Evolutionary conservation across 2,888 invertebrate species (phyloP).

Genomic region (Pandemis heparana): DNA sequence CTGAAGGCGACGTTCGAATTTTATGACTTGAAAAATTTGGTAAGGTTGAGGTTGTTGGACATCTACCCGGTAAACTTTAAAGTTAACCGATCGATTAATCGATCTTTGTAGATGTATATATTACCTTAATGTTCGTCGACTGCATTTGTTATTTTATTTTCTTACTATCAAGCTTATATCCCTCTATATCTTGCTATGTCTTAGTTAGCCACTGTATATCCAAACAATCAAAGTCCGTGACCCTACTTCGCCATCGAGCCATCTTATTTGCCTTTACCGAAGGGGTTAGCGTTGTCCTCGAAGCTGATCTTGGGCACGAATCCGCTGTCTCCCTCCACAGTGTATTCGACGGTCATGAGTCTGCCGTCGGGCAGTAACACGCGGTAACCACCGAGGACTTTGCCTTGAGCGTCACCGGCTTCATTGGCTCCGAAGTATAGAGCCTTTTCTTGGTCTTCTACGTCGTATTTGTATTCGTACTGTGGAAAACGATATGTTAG

Average conservation of each 20-base stretch:
- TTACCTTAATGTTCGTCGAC: too few species aligned
- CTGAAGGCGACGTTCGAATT: too few species aligned
- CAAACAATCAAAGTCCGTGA: background rate
- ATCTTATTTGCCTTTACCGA: conserved; percentile 73
- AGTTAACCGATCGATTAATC: too few species aligned
- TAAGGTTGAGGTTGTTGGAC: too few species aligned
- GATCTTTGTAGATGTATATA: too few species aligned
- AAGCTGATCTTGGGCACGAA: conserved; percentile 90
- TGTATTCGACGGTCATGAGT: conserved; percentile 90
- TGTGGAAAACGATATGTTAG: conserved; percentile 56
- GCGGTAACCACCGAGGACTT: conserved; percentile 88
- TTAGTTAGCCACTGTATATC: background rate
- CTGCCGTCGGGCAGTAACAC: conserved; percentile 90
- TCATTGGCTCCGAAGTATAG: conserved; percentile 90
- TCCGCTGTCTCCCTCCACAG: conserved; percentile 89
- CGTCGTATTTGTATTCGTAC: conserved; percentile 91
- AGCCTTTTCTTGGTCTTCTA: conserved; percentile 89
- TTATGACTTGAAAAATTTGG: too few species aligned
- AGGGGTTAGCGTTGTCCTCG: conserved; percentile 86
- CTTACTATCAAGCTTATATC: too few species aligned
- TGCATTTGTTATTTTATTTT: too few species aligned
- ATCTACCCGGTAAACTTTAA: too few species aligned
- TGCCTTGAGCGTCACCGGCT: conserved; percentile 87
- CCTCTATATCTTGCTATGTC: too few species aligned
- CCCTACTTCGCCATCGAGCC: background rate